Percentiles rank a stretch among this genome's conserved stretches.
Evolutionary conservation across 1,140 invertebrate genomes (phyloP).

Genomic region (Drosophila arawakana): DNA sequence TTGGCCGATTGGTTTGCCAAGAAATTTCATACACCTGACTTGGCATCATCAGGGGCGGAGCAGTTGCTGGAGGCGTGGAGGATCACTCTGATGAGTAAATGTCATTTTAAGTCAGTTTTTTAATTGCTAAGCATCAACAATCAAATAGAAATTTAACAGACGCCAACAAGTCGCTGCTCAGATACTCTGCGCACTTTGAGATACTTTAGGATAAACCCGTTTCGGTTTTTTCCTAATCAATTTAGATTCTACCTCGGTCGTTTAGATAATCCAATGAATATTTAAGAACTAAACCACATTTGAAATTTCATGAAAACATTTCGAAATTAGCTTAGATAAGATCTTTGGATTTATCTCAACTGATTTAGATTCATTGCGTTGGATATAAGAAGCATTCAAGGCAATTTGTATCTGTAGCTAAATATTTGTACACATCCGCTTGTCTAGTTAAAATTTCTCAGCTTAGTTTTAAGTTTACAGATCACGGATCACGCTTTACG

Average conservation of each 20-base stretch:
- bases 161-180: neutral
- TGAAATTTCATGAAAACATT: constrained; percentile 12
- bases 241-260: constrained; percentile 2
- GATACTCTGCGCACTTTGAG: constrained; percentile 10
- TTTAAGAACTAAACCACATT: constrained; percentile 1
- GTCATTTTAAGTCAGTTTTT: constrained; percentile 48
- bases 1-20: constrained; percentile 23
- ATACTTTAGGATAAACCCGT: neutral
- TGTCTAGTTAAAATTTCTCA: constrained; percentile 31
- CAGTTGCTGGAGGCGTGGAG: neutral
- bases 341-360: neutral
- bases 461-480: constrained; percentile 19
- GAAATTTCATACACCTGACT: no score
- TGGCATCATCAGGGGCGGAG: neutral
- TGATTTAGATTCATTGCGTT: constrained; percentile 15
- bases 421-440: constrained; percentile 19
- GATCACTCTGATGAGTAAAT: constrained; percentile 39
- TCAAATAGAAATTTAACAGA: constrained; percentile 36
- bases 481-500: constrained; percentile 33
- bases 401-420: constrained; percentile 30
- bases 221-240: neutral
- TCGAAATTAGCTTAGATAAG: constrained; percentile 12
- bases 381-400: constrained; percentile 14
- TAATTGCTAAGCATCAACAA: constrained; percentile 56
- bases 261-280: constrained; percentile 17